phyloP scores from a whole-genome alignment of 2,797 vertebrate species.

The Esox lucius region DNA sequence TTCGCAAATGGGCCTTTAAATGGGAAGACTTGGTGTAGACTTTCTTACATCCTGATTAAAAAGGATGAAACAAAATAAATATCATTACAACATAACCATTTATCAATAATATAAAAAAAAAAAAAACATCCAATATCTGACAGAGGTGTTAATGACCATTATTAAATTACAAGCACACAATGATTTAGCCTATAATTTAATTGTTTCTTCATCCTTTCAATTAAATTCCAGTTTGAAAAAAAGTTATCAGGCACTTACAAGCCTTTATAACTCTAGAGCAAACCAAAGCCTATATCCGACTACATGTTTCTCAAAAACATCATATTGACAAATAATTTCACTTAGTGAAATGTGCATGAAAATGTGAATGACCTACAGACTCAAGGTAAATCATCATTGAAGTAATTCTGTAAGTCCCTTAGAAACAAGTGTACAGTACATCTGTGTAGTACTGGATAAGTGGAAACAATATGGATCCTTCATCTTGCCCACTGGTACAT shows the following conservation, averaged over 20 bases:
- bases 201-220: not conserved
- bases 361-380: not conserved
- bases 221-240: not conserved
- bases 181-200: not conserved
- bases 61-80: constrained; percentile 32
- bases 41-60: constrained; percentile 88
- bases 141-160: not conserved
- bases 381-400: not conserved
- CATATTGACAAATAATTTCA: not conserved
- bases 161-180: not conserved
- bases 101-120: not conserved
- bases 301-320: not conserved
- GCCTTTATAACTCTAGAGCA: not conserved
- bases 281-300: not conserved
- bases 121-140: not conserved
- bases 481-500: not conserved
- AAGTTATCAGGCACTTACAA: not conserved
- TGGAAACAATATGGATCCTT: not conserved
- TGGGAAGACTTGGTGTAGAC: constrained; percentile 99
- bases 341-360: no score
- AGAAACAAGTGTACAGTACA: not conserved
- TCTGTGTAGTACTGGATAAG: not conserved
- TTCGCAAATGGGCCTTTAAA: constrained; percentile 95
- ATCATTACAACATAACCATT: not conserved
- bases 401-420: not conserved